Conservation (phyloP, 2,797 vertebrate genomes). For the Muscicapa comitata region DNA sequence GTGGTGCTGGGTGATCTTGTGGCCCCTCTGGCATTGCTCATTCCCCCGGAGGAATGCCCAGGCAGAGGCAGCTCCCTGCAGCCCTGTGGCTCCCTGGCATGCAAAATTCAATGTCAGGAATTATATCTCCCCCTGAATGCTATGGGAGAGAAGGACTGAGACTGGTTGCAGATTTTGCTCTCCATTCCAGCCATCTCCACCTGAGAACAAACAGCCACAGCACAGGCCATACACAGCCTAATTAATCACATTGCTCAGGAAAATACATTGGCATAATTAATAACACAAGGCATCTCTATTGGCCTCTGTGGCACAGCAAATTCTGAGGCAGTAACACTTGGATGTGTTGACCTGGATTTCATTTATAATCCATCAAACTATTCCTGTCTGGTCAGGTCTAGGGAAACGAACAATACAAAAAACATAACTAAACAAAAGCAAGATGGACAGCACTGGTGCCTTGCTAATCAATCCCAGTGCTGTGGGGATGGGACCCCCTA, state of each 20-base stretch:
- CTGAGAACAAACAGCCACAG: background rate
- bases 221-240: background rate
- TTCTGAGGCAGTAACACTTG: constrained; percentile 40
- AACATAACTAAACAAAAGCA: constrained; percentile 24
- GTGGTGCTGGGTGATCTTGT: rapidly evolving
- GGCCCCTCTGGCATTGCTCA: background rate
- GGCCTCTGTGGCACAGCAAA: constrained; percentile 55
- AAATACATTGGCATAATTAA: constrained; percentile 67
- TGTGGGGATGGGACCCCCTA: background rate
- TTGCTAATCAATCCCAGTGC: background rate
- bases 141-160: background rate
- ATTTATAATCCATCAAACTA: constrained; percentile 38
- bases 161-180: background rate
- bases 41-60: rapidly evolving
- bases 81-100: background rate
- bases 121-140: background rate
- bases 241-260: constrained; percentile 57
- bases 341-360: constrained; percentile 36
- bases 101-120: rapidly evolving
- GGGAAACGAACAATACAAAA: background rate
- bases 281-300: constrained; percentile 48
- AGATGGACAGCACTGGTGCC: background rate
- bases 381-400: background rate
- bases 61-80: background rate
- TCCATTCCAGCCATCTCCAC: background rate